Conservation (phyloP, 2,888 invertebrate genomes). For the Dryobotodes eremita region DNA sequence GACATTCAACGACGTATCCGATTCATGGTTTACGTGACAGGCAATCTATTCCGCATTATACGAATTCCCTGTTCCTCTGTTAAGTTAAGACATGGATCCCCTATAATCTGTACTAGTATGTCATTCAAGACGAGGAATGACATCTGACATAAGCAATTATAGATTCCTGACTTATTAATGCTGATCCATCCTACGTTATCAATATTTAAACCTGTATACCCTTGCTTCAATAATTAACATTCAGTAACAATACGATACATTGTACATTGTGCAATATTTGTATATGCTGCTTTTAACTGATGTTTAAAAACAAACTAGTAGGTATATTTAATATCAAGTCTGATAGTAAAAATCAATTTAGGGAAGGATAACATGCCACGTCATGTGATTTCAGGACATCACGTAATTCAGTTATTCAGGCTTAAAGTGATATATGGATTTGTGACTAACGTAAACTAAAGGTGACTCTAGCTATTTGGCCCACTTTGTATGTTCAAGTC, state of each 20-base stretch:
- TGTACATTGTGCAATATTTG: neutral
- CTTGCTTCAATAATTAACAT: neutral
- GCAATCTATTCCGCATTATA: constrained; percentile 46
- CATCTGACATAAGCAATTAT: constrained; percentile 32
- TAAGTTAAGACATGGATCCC: constrained; percentile 24
- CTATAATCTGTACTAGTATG: constrained; percentile 34
- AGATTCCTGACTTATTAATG: neutral
- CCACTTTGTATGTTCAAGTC: too few relatives aligned
- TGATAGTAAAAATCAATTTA: neutral
- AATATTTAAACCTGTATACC: neutral
- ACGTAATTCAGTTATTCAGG: neutral
- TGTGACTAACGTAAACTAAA: neutral
- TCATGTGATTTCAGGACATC: neutral
- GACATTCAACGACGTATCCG: constrained; percentile 45
- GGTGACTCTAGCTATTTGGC: too few relatives aligned
- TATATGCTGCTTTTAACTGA: neutral
- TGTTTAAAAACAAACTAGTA: neutral
- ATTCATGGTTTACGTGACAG: constrained; percentile 44
- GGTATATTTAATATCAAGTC: too few relatives aligned
- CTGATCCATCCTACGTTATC: neutral
- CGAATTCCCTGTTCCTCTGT: constrained; percentile 32
- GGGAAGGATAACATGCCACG: neutral
- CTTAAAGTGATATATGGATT: neutral
- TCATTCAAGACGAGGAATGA: constrained; percentile 33
- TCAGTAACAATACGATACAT: neutral